A percentile compares a stretch with the other conserved stretches of the same genome.
These are phyloP conservation scores for Gambusia affinis DNA, from an alignment of 2,113 vertebrate species.

Conservation along the genomic window DNA sequence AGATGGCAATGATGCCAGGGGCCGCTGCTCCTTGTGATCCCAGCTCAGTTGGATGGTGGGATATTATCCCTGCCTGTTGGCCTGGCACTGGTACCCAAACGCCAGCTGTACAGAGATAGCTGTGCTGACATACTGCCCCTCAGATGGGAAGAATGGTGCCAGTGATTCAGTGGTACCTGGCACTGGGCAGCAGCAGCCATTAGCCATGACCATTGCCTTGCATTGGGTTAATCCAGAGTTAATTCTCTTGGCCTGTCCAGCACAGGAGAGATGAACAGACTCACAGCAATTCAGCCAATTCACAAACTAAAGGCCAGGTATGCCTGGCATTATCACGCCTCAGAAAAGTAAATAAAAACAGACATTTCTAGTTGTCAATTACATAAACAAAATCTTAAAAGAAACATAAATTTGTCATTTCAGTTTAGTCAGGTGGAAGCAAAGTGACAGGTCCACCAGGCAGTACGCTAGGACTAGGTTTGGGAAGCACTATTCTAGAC, in stretches of 20 bases:
- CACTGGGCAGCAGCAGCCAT: constrained; percentile 61
- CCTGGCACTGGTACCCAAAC: constrained; percentile 56
- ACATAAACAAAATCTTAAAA: constrained; percentile 16
- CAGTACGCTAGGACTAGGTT: too few species aligned
- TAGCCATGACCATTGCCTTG: constrained; percentile 73
- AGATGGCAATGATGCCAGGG: constrained; percentile 36
- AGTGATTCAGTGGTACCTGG: constrained; percentile 71
- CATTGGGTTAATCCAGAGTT: constrained; percentile 77
- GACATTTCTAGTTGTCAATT: constrained; percentile 17
- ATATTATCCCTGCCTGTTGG: constrained; percentile 23
- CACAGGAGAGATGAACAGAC: constrained; percentile 58
- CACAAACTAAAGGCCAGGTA: constrained; percentile 42
- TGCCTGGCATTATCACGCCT: constrained; percentile 30
- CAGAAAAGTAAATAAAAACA: constrained; percentile 37
- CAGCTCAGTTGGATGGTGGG: constrained; percentile 24
- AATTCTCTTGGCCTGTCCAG: constrained; percentile 70
- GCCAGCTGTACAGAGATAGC: constrained; percentile 73
- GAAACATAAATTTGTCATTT: too few species aligned
- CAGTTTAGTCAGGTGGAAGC: neutral
- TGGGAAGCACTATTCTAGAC: too few species aligned
- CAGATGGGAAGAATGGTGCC: constrained; percentile 61
- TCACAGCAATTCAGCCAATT: constrained; percentile 54
- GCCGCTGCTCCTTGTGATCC: constrained; percentile 41
- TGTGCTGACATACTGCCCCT: constrained; percentile 66
- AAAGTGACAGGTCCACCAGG: too few species aligned